Conservation (phyloP, 2,113 vertebrate genomes). For the Hymenochirus boettgeri region DNA sequence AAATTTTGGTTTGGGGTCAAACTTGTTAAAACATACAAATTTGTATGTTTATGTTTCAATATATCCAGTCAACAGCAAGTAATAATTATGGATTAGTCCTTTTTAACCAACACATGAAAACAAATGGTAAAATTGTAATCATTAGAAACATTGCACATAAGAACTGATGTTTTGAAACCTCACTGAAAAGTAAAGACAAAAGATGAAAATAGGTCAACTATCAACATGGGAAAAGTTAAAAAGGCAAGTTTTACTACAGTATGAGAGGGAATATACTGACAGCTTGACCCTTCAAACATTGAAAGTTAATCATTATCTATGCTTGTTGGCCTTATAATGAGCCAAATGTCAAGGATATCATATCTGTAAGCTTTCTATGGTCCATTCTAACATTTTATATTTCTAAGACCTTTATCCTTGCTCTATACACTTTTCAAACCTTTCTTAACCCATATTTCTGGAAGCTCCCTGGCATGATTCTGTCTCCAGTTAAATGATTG, state of each 20-base stretch:
- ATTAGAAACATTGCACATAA: too few relatives aligned
- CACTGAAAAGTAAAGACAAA: neutral
- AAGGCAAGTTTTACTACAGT: constrained; percentile 5
- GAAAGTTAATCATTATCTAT: constrained; percentile 28
- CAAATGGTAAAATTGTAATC: too few relatives aligned
- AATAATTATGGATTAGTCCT: too few relatives aligned
- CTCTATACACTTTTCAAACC: neutral
- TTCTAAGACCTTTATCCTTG: neutral
- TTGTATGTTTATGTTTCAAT: too few relatives aligned
- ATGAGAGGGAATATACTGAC: constrained; percentile 16
- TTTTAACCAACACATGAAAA: too few relatives aligned
- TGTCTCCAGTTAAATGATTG: too few relatives aligned
- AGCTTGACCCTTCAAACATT: constrained; percentile 21
- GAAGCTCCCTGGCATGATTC: too few relatives aligned
- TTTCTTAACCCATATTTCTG: too few relatives aligned
- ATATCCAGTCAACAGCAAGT: too few relatives aligned
- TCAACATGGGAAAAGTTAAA: neutral
- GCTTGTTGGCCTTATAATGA: constrained; percentile 23
- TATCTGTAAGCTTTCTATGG: constrained; percentile 14
- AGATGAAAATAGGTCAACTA: neutral
- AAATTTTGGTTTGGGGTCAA: too few relatives aligned
- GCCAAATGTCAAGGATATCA: constrained; percentile 1
- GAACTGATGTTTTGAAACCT: neutral
- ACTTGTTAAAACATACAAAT: too few relatives aligned
- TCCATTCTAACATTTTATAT: neutral